Base-by-base conservation (phyloP, 2,113 vertebrate genomes). In the Oncorhynchus masou region DNA sequence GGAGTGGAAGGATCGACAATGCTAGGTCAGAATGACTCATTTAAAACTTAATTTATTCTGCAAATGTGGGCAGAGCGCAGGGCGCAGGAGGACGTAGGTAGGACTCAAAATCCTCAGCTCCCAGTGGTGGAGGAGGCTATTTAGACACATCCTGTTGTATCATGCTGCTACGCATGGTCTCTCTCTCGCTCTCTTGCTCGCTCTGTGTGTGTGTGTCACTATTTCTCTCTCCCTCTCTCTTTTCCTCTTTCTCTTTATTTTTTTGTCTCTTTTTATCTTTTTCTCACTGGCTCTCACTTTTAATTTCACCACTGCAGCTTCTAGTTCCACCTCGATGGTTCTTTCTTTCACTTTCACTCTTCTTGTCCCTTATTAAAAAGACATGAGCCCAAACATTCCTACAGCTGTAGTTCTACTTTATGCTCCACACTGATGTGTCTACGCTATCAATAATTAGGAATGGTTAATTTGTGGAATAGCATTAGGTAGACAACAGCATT, bases 121-220 rank as follows among this genome's bases (percentile, higher is more conserved):
- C 62, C 70, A 48, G 22, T 66, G 39, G 45, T 15, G 7, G 69
- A 57, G 45, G 45, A 57, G 45, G 27, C 71, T 77, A 72, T 66
- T 77, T 51, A 77, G 24, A 74, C 39, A 29, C 65, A 62, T 78
- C 76, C 76, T 73, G 60, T 19, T 34, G 20, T 11, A 25, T 67
- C 20, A 70, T 48, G 68, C 39, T 70, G 45, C 34, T 34, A 48
- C n/a, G 31, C 34, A 45, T 48, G 48, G 25, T 67, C 66, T 34
- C 24, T 29, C 8, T 29, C 8, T 54, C 22, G 1, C 60, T 64
- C 68, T n/a, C 68, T 70, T 39, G 3, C 68, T 12, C 34, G 22
- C 13, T 51, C 2, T 51, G 11, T 45, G 8, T 45, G 39, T 45
- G 39, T 45, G 39, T 45, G 39, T 16, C 39, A 6, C 8, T 45